Evolutionary conservation across 2,888 invertebrate genomes (phyloP), one percentile per base, ranked within the genome.

Genomic region (Hipparchia semele): DNA sequence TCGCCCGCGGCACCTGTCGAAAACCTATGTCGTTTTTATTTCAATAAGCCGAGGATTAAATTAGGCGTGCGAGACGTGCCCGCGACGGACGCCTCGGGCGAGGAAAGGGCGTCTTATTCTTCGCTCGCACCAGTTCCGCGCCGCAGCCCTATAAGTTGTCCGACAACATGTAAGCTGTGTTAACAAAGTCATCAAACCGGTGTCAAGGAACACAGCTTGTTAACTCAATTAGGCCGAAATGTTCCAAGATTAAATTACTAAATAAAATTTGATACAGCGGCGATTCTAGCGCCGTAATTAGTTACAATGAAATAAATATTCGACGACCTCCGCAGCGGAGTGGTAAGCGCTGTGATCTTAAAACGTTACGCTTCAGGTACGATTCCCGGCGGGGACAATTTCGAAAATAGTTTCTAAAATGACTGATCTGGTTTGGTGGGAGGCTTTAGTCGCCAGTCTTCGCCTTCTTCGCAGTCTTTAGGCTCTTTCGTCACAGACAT

Each of bases 21-120:
- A 91, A 94, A 94, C 93, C 92, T 92, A 93, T 92, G 92, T 89
- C 92, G 91, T 92, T 92, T 93, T 93, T 94, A 93, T 94, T 93
- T 93, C 92, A 92, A 93, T 92, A 93, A 92, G 90, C 90, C 80
- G 86, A 88, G 89, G 91, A 93, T 92, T 92, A 93, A 93, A 92
- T 93, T 92, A 92, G 90, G 90, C 92, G 89, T 90, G 86, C 88
- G 84, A 89, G 87, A 89, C 89, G 89, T 85, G 86, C 85, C 84
- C 83, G 86, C 84, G 82, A 82, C 79, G 76, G 76, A 73, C 78
- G 80, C 82, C 80, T 70, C 70, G 60, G 79, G 81, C 78, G 66
- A 73, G 65, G 66, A 79, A 77, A 82, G 82, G 81, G 82, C 87
- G 84, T 81, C 84, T 86, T 80, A 79, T 84, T 85, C 82, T 81